These are phyloP conservation scores for Hetaerina americana DNA, from an alignment of 1,140 invertebrate species.

Conservation along the genomic window DNA sequence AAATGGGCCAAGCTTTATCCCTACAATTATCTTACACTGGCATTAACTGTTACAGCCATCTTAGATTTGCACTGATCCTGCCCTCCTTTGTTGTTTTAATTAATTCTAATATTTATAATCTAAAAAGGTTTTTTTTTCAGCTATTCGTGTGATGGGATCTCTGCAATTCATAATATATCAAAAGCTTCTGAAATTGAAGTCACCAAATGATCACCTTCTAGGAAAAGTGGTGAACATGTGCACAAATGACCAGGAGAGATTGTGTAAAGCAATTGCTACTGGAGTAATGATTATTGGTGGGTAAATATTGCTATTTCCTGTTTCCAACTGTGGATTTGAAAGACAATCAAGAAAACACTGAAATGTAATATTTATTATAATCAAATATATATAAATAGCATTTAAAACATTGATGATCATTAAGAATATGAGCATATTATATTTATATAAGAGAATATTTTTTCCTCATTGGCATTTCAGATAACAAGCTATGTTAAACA, in stretches of 20 bases:
- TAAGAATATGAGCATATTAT: not conserved
- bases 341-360: no score
- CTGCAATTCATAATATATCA: constrained; percentile 17
- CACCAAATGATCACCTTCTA: constrained; percentile 14
- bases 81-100: not conserved
- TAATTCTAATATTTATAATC: not conserved
- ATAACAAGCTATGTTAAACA: no score
- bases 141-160: constrained; percentile 14
- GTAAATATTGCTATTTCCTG: constrained; percentile 30
- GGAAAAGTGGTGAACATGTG: constrained; percentile 17
- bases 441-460: not conserved
- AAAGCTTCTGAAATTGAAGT: constrained; percentile 14
- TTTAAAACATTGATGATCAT: not conserved
- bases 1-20: no score
- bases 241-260: constrained; percentile 19
- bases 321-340: not conserved
- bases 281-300: constrained; percentile 14
- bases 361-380: no score
- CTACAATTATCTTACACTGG: not conserved
- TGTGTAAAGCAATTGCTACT: constrained; percentile 17
- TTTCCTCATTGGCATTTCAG: no score
- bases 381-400: no score
- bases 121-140: constrained; percentile 1
- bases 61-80: not conserved
- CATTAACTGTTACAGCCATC: not conserved